A percentile compares a stretch with the other conserved stretches of the same genome.
These are phyloP conservation scores for Ara ararauna DNA, from an alignment of 2,797 vertebrate species.

Conservation along the genomic window DNA sequence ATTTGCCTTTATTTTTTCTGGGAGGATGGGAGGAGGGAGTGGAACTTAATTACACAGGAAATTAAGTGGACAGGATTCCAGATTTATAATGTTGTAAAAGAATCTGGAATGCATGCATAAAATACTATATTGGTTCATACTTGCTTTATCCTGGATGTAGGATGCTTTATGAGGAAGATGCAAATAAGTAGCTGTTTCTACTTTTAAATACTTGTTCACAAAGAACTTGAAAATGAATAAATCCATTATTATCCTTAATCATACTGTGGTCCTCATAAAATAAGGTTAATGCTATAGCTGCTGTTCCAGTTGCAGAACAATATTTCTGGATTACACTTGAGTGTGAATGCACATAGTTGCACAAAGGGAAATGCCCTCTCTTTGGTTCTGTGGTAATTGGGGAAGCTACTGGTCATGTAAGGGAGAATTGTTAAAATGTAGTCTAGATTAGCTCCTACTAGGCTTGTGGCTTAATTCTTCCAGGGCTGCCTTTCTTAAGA, in stretches of 20 bases:
- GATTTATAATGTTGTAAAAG: neutral
- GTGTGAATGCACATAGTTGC: neutral
- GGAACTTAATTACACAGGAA: neutral
- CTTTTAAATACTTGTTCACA: neutral
- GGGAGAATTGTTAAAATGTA: neutral
- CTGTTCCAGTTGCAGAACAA: neutral
- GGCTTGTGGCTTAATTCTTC: neutral
- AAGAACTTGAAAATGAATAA: neutral
- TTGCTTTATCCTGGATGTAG: neutral
- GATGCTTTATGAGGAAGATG: neutral
- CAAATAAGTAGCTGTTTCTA: neutral
- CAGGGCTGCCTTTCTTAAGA: neutral
- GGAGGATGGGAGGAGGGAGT: accelerated
- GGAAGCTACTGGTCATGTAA: neutral
- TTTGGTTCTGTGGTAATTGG: neutral
- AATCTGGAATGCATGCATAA: neutral
- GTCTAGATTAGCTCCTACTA: neutral
- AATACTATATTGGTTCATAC: neutral
- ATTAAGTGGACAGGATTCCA: neutral
- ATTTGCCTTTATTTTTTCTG: neutral
- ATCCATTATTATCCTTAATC: neutral
- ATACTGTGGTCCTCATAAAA: neutral
- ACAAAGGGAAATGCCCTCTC: neutral
- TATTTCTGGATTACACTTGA: neutral
- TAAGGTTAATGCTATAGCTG: neutral